Conservation (phyloP, 2,797 vertebrate species). For the Typhlichthys eigenmanni region DNA sequence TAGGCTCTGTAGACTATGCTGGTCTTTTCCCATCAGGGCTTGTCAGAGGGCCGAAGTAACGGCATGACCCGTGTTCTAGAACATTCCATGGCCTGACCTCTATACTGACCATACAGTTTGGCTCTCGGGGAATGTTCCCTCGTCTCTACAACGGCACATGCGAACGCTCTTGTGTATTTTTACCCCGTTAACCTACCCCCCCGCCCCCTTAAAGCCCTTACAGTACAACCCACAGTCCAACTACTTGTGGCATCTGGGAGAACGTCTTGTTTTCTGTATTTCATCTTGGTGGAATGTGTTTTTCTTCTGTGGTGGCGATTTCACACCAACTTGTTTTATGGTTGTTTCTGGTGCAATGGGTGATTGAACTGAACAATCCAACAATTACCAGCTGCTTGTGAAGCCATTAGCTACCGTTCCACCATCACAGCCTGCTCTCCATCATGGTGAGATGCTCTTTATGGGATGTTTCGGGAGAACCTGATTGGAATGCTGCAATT, state of each 20-base stretch:
- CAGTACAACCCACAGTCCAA: slow-evolving; percentile 36
- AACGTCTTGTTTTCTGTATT: slow-evolving; percentile 30
- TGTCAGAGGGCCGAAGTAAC: slow-evolving; percentile 58
- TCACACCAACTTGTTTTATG: slow-evolving; percentile 35
- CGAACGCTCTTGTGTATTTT: slow-evolving; percentile 29
- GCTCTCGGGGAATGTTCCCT: slow-evolving; percentile 66
- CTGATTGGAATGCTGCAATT: background rate
- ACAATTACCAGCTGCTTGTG: slow-evolving; percentile 42
- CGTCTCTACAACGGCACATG: slow-evolving; percentile 48
- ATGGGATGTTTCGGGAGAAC: slow-evolving; percentile 3
- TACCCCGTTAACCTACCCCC: slow-evolving; percentile 21
- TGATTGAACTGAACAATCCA: slow-evolving; percentile 8
- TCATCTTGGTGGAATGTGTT: slow-evolving; percentile 56
- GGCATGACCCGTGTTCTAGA: slow-evolving; percentile 66
- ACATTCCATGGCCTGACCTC: slow-evolving; percentile 75
- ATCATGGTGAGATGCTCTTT: background rate
- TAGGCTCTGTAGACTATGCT: slow-evolving; percentile 43
- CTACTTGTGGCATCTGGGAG: slow-evolving; percentile 51
- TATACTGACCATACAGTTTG: slow-evolving; percentile 32
- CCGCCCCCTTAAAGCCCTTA: slow-evolving; percentile 21
- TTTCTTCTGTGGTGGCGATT: slow-evolving; percentile 44
- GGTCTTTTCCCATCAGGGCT: slow-evolving; percentile 66
- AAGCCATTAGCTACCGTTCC: slow-evolving; percentile 45
- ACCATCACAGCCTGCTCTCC: slow-evolving; percentile 19
- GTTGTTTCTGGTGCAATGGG: slow-evolving; percentile 15